Base-by-base conservation (phyloP, 2,797 vertebrate genomes). In the Argya squamiceps region DNA sequence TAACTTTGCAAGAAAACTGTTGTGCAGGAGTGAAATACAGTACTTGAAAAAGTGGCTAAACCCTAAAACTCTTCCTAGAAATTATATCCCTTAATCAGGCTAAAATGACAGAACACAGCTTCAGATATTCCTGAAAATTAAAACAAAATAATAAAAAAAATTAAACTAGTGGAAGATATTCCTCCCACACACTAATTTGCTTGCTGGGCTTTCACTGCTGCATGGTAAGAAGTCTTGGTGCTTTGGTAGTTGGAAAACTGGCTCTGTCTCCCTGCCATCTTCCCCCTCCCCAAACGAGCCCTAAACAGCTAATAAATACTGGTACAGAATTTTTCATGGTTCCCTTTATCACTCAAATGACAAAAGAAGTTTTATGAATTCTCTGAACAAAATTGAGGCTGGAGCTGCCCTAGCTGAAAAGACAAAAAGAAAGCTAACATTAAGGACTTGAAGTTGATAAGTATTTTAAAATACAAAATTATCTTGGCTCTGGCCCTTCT, bases 1-100 rank as follows among this genome's bases (percentile, higher is more conserved):
- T 97, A 97, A 96, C 95, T 97, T 89, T 46, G 93, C 55, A 84
- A 92, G 77, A 60, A 94, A 96, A 93, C 47, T 52, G 32, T 27
- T 79, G 43, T 23, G 55, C 6, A 58, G 86, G 30, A 81, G 36
- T 77, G 23, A 90, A 97, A 95, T 32, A 83, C 17, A 50, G 18
- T 15, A 60, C 62, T 78, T 53, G 39, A 78, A 50, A 67, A 90
- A 80, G 69, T 32, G 47, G 34, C 47, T 92, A 56, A 88, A 87
- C 93, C 10, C 15, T 59, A 89, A 76, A 95, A 88, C 20, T 53
- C 4, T 81, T 84, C 49, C 74, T 50, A 36, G 43, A 86, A 84
- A 59, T 3, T 5, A 58, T 59, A 47, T 32, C 39, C 69, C 58
- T 50, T 34, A 24, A 43, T 88, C 52, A 80, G 78, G 32, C 39